phyloP scores from a whole-genome alignment of 2,113 vertebrate genomes.

The Gobius niger region DNA sequence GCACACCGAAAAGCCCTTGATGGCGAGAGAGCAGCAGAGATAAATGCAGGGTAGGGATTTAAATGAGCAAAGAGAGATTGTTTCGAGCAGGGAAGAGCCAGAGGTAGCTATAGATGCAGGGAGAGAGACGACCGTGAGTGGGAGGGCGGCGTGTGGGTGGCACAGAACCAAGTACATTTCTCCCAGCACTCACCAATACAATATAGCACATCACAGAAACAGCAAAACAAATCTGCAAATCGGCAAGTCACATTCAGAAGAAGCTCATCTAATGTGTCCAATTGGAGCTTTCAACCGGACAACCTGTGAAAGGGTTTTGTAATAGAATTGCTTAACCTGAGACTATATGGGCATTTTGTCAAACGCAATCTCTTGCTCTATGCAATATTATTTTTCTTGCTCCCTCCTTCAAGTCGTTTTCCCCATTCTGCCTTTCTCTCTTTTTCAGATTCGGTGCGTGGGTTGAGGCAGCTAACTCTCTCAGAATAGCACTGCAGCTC shows the following conservation, averaged over 20 bases:
- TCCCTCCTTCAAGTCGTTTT: conserved; percentile 61
- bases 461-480: conserved; percentile 83
- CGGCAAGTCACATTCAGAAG: conserved; percentile 35
- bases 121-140: conserved; percentile 77
- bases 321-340: conserved; percentile 14
- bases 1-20: conserved; percentile 42
- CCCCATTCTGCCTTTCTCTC: conserved; percentile 70
- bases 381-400: conserved; percentile 46
- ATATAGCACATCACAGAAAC: conserved; percentile 66
- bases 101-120: conserved; percentile 75
- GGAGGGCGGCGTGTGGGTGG: conserved; percentile 80
- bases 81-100: conserved; percentile 74
- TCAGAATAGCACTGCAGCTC: conserved; percentile 83
- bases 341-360: conserved; percentile 36
- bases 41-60: conserved; percentile 76
- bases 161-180: conserved; percentile 80
- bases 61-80: conserved; percentile 70
- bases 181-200: conserved; percentile 78
- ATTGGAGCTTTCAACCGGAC: conserved; percentile 14
- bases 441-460: conserved; percentile 82
- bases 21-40: conserved; percentile 47
- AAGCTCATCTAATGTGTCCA: conserved; percentile 38
- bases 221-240: conserved; percentile 56
- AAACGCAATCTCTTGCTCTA: conserved; percentile 45
- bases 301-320: conserved; percentile 25